Percentiles rank a stretch among this genome's conserved stretches.
Evolutionary conservation across 2,888 invertebrate species (phyloP).

Genomic region (Diarsia brunnea): DNA sequence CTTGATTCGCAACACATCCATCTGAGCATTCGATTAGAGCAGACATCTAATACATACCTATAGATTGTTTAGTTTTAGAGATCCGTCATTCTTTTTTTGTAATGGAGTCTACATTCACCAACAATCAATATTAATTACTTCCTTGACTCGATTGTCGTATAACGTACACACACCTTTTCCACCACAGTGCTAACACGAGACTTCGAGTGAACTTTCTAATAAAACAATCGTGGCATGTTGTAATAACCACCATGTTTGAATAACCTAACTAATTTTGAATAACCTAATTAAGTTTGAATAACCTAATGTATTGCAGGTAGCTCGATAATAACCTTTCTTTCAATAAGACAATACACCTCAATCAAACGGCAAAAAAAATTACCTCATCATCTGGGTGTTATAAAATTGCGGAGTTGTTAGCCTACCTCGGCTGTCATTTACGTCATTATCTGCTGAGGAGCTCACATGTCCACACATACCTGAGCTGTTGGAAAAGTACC

Average conservation of each 20-base stretch:
- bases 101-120: neutral
- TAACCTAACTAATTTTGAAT: neutral
- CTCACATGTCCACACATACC: conserved; percentile 43
- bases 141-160: neutral
- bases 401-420: conserved; percentile 44
- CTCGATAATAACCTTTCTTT: too few species aligned
- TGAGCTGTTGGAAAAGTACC: conserved; percentile 27
- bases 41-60: neutral
- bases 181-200: neutral
- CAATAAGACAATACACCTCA: too few species aligned
- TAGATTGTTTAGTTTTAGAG: neutral
- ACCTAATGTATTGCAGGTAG: too few species aligned
- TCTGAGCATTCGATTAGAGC: neutral
- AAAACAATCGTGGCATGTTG: too few species aligned
- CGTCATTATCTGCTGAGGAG: conserved; percentile 36
- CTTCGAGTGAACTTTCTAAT: too few species aligned
- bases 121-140: neutral
- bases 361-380: too few species aligned
- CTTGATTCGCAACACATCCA: conserved; percentile 25
- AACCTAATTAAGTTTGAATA: too few species aligned
- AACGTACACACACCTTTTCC: neutral
- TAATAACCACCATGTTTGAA: neutral
- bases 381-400: too few species aligned
- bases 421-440: conserved; percentile 31
- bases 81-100: neutral